A percentile compares a stretch with the other conserved stretches of the same genome.
These are phyloP conservation scores for Poicephalus gulielmi DNA, from an alignment of 2,113 vertebrate genomes.

Conservation along the genomic window DNA sequence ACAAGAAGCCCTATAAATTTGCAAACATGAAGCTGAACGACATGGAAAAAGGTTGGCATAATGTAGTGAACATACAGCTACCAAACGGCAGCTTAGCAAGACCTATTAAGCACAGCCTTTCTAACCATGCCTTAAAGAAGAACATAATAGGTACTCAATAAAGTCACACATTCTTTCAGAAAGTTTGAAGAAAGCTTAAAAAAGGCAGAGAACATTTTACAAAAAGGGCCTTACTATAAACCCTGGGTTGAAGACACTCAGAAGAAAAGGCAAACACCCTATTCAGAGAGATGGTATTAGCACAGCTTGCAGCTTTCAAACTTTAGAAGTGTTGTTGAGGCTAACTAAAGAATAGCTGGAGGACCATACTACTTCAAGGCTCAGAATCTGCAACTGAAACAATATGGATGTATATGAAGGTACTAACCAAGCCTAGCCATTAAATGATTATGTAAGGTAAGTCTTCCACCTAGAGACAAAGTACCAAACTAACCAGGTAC, in stretches of 20 bases:
- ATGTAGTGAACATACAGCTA: background rate
- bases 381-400: background rate
- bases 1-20: background rate
- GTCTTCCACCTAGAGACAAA: background rate
- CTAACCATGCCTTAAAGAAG: background rate
- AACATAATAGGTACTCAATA: background rate
- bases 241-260: fast-evolving
- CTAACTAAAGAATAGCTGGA: background rate
- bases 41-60: background rate
- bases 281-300: background rate
- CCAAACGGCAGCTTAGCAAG: background rate
- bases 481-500: background rate
- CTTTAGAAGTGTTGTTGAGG: fast-evolving
- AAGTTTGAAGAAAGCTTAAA: background rate
- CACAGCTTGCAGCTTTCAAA: background rate
- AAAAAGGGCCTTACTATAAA: background rate
- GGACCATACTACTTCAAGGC: background rate
- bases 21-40: background rate
- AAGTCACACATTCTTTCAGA: background rate
- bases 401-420: fast-evolving
- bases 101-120: background rate
- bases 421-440: background rate
- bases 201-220: background rate
- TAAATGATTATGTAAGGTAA: background rate
- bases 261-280: background rate